Percentiles rank a stretch among this genome's conserved stretches.
These are phyloP conservation scores for Tromatobia lineatoria DNA, from an alignment of 2,888 invertebrate species.

Conservation along the genomic window DNA sequence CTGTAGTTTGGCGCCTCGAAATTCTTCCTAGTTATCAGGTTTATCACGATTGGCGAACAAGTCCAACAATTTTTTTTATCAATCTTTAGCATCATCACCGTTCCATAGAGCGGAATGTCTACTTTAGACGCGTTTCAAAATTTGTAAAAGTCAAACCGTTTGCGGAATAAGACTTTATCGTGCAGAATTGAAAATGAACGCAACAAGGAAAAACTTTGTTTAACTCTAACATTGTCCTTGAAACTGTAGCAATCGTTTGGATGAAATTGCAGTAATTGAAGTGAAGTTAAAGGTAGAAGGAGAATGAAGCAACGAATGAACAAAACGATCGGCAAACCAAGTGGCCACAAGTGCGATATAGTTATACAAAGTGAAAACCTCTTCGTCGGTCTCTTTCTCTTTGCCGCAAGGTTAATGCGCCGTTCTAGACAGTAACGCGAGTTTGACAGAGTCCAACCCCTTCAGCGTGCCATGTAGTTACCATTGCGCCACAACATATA, in stretches of 20 bases:
- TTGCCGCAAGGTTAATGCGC: constrained; percentile 68
- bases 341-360: constrained; percentile 23
- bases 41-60: no score
- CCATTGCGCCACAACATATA: constrained; percentile 24
- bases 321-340: constrained; percentile 20
- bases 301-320: constrained; percentile 22
- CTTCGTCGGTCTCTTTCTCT: constrained; percentile 37
- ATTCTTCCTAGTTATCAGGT: no score
- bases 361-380: constrained; percentile 32
- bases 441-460: constrained; percentile 70
- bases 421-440: constrained; percentile 70
- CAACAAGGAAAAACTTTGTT: background rate
- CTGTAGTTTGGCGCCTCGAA: no score
- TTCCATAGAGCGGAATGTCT: no score
- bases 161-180: no score
- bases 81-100: no score
- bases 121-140: no score
- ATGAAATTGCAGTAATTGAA: constrained; percentile 1
- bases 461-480: constrained; percentile 3
- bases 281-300: background rate
- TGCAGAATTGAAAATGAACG: background rate
- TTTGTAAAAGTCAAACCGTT: no score
- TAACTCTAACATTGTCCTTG: background rate
- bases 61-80: no score
- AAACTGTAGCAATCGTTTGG: background rate